Base-by-base conservation (phyloP, 2,888 invertebrate genomes). In the Timema cristinae region DNA sequence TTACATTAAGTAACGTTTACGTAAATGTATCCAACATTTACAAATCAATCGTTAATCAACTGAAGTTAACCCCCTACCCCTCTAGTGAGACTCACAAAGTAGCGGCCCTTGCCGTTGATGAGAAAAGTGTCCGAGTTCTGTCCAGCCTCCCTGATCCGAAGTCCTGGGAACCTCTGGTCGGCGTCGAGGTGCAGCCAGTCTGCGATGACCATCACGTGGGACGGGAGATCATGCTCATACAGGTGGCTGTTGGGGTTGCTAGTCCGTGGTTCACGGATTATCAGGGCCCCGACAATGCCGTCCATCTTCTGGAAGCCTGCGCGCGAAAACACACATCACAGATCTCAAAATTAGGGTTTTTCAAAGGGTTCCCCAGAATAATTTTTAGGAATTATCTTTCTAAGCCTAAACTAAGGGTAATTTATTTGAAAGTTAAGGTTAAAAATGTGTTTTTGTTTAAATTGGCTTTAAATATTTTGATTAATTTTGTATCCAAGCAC, bases 181-280 rank as follows among this genome's bases (percentile, higher is more conserved):
- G 78, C 79, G 61, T 80, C 77, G 4, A 84, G 85, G 76, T 88
- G 87, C 50, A 88, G 86, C 90, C 91, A 91, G 80, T 92, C 91
- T 0, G 89, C 88, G 70, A 93, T 82, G 72, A 91, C 83, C 15
- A 93, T 83, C 0, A 89, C 86, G 79, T 93, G 91, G 72, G 88
- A 86, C 1, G 88, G 87, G 51, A 87, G 85, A 79, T 93, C 93
- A 7, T 87, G 80, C 77, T 93, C 93, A 80, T 91, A 94, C 0
- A 89, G 81, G 71, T 86, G 83, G 68, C 83, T 83, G 72, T 89
- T 82, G 0, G 88, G 87, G 74, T 77, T 78, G 67, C 82, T 75
- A 0, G 82, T 83, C 51, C 82, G 82, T 0, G 86, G 83, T 76
- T 86, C 84, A 66, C 87, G 85, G 7, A 89, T 83, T 5, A 89